These are phyloP conservation scores for Heterohyrax brucei DNA, from an alignment of 2,797 vertebrate species.

Conservation along the genomic window DNA sequence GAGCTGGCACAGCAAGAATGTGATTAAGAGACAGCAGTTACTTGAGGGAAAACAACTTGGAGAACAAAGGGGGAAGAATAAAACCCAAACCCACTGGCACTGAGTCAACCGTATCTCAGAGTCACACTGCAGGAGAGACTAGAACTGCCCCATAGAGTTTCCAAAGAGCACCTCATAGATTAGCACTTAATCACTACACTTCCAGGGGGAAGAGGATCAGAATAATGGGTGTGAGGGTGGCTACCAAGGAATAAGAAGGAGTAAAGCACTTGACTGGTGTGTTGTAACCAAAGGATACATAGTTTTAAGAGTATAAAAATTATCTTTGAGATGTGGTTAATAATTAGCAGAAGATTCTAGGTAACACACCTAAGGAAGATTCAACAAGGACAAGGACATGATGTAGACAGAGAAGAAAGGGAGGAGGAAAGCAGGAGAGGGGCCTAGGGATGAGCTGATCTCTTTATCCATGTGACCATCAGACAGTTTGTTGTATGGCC, in stretches of 20 bases:
- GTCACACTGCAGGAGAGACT: too few species aligned
- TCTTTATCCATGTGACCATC: neutral
- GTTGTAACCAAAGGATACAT: neutral
- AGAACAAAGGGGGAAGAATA: neutral
- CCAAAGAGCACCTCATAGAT: too few species aligned
- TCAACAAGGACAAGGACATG: neutral
- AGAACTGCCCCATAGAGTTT: too few species aligned
- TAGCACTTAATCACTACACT: too few species aligned
- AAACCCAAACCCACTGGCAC: too few species aligned
- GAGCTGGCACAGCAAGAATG: neutral
- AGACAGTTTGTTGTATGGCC: neutral
- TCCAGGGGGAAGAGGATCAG: neutral
- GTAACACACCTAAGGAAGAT: neutral
- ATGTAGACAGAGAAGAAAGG: neutral
- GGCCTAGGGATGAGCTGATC: neutral
- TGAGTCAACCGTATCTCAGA: too few species aligned
- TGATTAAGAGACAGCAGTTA: neutral
- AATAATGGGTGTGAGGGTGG: neutral
- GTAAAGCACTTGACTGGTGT: neutral
- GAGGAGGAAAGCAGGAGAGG: neutral
- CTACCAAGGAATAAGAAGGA: neutral
- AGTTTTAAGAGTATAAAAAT: neutral
- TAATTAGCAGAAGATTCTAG: neutral
- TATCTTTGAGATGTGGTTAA: neutral
- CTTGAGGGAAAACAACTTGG: neutral